Evolutionary conservation across 2,113 vertebrate genomes (phyloP).

Genomic region (Ochotona princeps): DNA sequence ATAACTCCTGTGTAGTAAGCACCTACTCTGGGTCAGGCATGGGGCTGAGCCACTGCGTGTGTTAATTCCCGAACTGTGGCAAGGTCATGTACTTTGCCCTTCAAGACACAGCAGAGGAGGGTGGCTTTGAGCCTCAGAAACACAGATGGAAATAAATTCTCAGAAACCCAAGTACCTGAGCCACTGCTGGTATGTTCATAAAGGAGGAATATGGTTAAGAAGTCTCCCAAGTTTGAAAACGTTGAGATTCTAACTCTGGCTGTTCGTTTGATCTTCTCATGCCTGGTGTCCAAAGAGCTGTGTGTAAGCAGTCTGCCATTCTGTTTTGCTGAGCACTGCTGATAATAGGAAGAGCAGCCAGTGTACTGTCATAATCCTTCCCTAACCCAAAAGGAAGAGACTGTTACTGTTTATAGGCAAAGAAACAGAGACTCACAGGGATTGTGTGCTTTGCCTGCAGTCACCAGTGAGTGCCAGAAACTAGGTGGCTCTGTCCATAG

Average conservation of each 20-base stretch:
- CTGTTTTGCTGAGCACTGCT: not conserved
- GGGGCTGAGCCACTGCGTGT: not conserved
- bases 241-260: not conserved
- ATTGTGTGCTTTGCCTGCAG: not conserved
- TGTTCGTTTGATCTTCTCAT: not conserved
- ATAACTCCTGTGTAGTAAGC: not conserved
- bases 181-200: not conserved
- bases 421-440: not conserved
- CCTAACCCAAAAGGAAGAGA: not conserved
- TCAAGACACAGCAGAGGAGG: not conserved
- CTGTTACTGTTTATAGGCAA: not conserved
- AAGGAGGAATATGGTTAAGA: not conserved
- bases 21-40: not conserved
- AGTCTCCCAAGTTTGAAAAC: not conserved
- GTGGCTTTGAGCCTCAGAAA: not conserved
- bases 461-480: not conserved
- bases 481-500: not conserved
- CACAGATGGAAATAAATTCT: not conserved
- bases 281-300: not conserved
- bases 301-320: not conserved
- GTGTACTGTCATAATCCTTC: not conserved
- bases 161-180: not conserved
- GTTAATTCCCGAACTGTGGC: not conserved
- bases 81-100: not conserved
- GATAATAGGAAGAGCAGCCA: not conserved